Conservation (phyloP, 2,113 vertebrate species). For the Carettochelys insculpta region DNA sequence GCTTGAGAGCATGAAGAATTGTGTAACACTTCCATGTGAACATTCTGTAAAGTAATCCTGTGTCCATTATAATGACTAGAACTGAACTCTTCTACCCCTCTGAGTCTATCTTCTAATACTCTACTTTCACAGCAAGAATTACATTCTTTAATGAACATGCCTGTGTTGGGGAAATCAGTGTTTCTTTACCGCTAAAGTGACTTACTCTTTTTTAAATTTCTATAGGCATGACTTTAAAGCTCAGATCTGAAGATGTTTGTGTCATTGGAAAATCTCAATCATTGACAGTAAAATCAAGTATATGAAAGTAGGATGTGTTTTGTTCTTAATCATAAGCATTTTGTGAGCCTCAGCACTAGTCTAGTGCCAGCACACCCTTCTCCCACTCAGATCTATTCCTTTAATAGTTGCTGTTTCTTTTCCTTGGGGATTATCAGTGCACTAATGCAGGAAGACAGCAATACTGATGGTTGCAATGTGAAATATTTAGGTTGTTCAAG, state of each 20-base stretch:
- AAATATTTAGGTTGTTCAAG: background rate
- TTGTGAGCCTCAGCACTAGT: background rate
- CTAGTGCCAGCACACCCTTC: background rate
- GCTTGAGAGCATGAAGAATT: background rate
- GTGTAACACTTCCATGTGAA: background rate
- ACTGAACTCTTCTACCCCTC: no score
- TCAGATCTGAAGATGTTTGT: no score
- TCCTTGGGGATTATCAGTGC: background rate
- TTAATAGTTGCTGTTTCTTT: background rate
- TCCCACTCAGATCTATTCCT: no score
- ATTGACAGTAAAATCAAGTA: no score
- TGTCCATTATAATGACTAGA: background rate
- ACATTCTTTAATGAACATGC: background rate
- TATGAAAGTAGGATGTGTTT: no score
- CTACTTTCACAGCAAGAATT: background rate
- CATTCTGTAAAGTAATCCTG: no score
- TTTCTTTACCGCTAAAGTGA: background rate
- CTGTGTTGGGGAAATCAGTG: no score
- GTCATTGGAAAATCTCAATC: no score
- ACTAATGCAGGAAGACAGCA: background rate
- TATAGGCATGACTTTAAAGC: no score
- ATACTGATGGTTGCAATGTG: background rate
- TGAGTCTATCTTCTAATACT: no score
- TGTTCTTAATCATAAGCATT: background rate
- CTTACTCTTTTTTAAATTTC: no score